Base-by-base conservation (phyloP, 2,888 invertebrate species). In the Calameuta pallipes region DNA sequence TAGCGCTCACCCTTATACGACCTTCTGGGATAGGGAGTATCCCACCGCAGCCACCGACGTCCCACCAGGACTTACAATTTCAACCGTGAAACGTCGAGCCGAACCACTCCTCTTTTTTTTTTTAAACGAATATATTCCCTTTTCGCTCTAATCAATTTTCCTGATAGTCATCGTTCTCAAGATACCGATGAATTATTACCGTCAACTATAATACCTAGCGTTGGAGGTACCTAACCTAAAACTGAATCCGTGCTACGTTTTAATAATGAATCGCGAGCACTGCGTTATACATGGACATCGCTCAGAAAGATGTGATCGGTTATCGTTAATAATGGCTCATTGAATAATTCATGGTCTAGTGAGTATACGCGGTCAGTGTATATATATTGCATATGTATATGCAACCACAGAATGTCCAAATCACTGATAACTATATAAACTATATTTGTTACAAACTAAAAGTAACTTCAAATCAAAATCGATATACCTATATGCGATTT, bases 1-100 rank as follows among this genome's bases (percentile, higher is more conserved):
- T 81, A 79, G 79, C 78, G 75, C 34, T n/a, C 74, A 33, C 74
- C 74, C 74, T 35, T 56, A 23, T 56, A 56, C 56, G 56, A 56
- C 56, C 56, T 23, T 56, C 23, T 9, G 56, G 23, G 23, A 56
- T 56, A 56, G 56, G 23, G 9, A 56, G 56, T 56, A 56, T 6
- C 56, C 56, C 56, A 56, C 9, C 23, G 71, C 71, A 71, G 71
- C 23, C 56, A 56, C 56, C 23, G 56, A 23, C 9, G 56, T 56
- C 23, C 56, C 56, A 23, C 56, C 56, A 56, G 56, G 56, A 15
- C 56, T 56, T 31, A 31, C 31, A 71, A 71, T 71, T 71, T 71
- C 71, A 71, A 71, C 71, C 15, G 71, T 34, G 71, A 71, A 33
- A 71, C 33, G 71, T 71, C 34, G 33, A 71, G 71, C 3, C 71